Evolutionary conservation across 2,888 invertebrate genomes (phyloP).

Genomic region (Meteorus colon): DNA sequence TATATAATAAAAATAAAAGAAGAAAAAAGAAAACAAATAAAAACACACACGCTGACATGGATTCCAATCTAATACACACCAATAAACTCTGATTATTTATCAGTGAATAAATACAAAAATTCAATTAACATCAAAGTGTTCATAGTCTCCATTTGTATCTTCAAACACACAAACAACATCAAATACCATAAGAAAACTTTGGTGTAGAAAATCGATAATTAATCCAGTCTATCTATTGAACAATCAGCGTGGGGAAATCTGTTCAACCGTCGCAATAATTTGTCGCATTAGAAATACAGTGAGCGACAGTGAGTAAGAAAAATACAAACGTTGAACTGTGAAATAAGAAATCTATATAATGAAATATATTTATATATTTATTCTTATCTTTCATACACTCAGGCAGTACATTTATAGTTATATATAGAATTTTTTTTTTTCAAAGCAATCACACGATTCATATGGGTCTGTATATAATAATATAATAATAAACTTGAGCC

Average conservation of each 20-base stretch:
- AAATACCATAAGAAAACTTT: background rate
- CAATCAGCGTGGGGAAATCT: background rate
- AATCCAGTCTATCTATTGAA: conserved; percentile 17
- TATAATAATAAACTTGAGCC: background rate
- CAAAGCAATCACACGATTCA: background rate
- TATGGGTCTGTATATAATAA: background rate
- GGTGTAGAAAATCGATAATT: conserved; percentile 21
- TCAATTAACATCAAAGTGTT: background rate
- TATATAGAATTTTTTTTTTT: background rate
- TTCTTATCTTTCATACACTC: background rate
- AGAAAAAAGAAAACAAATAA: background rate
- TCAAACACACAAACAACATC: background rate
- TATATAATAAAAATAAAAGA: background rate
- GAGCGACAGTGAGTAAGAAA: background rate
- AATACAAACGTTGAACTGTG: background rate
- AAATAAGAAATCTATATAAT: background rate
- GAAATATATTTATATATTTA: background rate
- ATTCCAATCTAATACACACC: background rate
- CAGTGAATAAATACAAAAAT: background rate
- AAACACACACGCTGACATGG: background rate
- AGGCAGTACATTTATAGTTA: background rate
- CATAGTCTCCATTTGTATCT: background rate
- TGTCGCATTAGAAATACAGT: too few species aligned
- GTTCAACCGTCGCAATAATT: background rate
- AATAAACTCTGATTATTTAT: background rate